A percentile compares a stretch with the other conserved stretches of the same genome.
phyloP scores from a whole-genome alignment of 2,797 vertebrate species.

The Melanotaenia parkinsoni region DNA sequence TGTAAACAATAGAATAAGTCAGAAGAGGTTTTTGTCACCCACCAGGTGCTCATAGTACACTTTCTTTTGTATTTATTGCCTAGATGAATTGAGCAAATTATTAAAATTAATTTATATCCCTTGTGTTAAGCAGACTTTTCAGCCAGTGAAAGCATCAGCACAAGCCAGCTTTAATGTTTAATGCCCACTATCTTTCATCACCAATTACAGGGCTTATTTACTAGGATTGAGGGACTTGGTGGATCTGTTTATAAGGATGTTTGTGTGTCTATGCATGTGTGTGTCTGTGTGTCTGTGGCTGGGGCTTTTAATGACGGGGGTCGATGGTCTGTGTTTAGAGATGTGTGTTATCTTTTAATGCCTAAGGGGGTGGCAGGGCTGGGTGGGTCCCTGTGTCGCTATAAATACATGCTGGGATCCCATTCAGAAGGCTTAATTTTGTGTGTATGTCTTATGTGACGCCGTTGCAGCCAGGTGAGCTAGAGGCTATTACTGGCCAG shows the following conservation, averaged over 20 bases:
- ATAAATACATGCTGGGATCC: slow-evolving; percentile 76
- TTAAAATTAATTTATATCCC: background rate
- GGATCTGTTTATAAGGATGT: slow-evolving; percentile 40
- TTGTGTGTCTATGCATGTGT: slow-evolving; percentile 17
- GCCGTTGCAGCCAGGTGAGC: slow-evolving; percentile 69
- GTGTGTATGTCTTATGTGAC: slow-evolving; percentile 47
- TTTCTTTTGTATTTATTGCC: background rate
- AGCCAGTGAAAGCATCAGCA: slow-evolving; percentile 21
- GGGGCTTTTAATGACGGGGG: slow-evolving; percentile 45
- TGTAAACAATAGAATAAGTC: background rate
- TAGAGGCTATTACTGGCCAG: slow-evolving; percentile 81
- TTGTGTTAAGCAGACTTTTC: slow-evolving; percentile 15
- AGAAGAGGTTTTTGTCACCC: background rate
- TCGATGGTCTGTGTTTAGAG: slow-evolving; percentile 44
- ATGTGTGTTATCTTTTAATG: slow-evolving; percentile 47
- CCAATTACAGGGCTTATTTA: slow-evolving; percentile 66
- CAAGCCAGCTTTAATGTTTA: slow-evolving; percentile 41
- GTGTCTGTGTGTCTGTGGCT: slow-evolving; percentile 9
- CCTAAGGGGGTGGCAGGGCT: slow-evolving; percentile 45
- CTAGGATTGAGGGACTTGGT: slow-evolving; percentile 38
- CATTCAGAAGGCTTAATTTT: slow-evolving; percentile 64
- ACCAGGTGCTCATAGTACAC: background rate
- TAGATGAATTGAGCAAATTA: background rate
- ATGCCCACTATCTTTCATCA: slow-evolving; percentile 52
- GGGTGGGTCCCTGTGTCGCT: slow-evolving; percentile 60